A percentile compares a stretch with the other conserved stretches of the same genome.
Conservation (phyloP, 2,113 vertebrate genomes). For the Lanius ludovicianus region DNA sequence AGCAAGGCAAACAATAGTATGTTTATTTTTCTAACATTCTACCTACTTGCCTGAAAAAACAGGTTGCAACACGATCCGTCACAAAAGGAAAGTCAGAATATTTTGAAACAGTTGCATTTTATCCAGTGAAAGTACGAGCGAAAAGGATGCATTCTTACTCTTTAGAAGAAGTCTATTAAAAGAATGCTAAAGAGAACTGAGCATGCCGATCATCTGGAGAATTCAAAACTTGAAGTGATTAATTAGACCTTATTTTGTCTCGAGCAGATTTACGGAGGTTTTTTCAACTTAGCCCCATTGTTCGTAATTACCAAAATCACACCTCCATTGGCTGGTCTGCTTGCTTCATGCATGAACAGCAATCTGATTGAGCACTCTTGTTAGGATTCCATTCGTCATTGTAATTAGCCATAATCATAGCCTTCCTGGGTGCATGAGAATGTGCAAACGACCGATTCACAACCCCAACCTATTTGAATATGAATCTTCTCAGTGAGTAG, state of each 20-base stretch:
- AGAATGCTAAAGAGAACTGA: slow-evolving; percentile 51
- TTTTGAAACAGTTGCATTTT: slow-evolving; percentile 42
- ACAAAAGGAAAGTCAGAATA: slow-evolving; percentile 13
- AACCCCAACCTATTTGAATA: slow-evolving; percentile 85
- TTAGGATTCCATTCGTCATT: slow-evolving; percentile 84
- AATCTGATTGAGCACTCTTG: slow-evolving; percentile 85
- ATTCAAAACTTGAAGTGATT: slow-evolving; percentile 80
- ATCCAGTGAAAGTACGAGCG: slow-evolving; percentile 6
- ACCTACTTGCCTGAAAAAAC: slow-evolving; percentile 33
- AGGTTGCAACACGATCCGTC: background rate
- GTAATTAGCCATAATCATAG: slow-evolving; percentile 89
- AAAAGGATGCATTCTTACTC: slow-evolving; percentile 25
- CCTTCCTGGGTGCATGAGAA: slow-evolving; percentile 85
- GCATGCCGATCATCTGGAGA: slow-evolving; percentile 71
- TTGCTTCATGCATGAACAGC: slow-evolving; percentile 81
- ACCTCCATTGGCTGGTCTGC: slow-evolving; percentile 73
- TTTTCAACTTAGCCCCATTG: slow-evolving; percentile 75
- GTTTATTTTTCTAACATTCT: slow-evolving; percentile 56
- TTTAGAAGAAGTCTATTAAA: slow-evolving; percentile 57
- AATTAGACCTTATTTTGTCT: slow-evolving; percentile 81
- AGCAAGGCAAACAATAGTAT: background rate
- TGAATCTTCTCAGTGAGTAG: slow-evolving; percentile 83
- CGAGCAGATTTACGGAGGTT: slow-evolving; percentile 74
- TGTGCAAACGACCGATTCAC: slow-evolving; percentile 84
- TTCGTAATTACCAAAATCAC: slow-evolving; percentile 78